Base-by-base conservation (phyloP, 2,113 vertebrate species). In the Plecturocebus donacophilus region DNA sequence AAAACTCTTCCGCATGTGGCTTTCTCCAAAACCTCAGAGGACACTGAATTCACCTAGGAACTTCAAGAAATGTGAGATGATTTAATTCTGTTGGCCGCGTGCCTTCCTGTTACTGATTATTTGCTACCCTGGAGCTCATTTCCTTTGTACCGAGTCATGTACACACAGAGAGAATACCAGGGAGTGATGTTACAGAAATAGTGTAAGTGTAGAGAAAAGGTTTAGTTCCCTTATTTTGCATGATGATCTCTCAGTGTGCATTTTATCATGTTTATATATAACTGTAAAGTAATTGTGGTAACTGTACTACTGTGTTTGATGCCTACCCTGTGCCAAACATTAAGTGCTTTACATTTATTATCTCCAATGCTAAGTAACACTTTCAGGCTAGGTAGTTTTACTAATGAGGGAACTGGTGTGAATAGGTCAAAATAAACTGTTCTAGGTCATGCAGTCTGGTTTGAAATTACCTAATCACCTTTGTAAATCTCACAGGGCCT, bases 21-120 rank as follows among this genome's bases (percentile, higher is more conserved):
- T 97, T 42, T 8, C n/a, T 93, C 27, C 68, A 90, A 11, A 8
- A 75, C 85, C 89, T 38, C n/a, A 56, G 21, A 95, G 92, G 20
- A 49, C 0, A 0, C 13, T 20, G 45, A 58, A 23, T 97, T 94
- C 66, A 56, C 4, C 27, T 81, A 25, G 75, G 92, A 86, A 32
- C 23, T 38, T 68, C 8, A 83, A 91, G 71, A 30, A 14, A 0
- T 47, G 20, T 70, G 58, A 76, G 61, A 17, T 30, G 49, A 54
- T 45, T 71, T 64, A 27, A 16, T 80, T 95, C 38, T 96, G 4
- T 70, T 40, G 2, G 73, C 25, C n/a, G 25, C 21, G 12, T 61
- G 6, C 21, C 47, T 61, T 91, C n/a, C 70, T 64, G 8, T 91
- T 82, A 20, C 23, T 49, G n/a, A 70, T 14, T 10, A 42, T 49